A percentile compares a stretch with the other conserved stretches of the same genome.
phyloP scores from a whole-genome alignment of 2,113 vertebrate genomes.

The Gulo gulo region DNA sequence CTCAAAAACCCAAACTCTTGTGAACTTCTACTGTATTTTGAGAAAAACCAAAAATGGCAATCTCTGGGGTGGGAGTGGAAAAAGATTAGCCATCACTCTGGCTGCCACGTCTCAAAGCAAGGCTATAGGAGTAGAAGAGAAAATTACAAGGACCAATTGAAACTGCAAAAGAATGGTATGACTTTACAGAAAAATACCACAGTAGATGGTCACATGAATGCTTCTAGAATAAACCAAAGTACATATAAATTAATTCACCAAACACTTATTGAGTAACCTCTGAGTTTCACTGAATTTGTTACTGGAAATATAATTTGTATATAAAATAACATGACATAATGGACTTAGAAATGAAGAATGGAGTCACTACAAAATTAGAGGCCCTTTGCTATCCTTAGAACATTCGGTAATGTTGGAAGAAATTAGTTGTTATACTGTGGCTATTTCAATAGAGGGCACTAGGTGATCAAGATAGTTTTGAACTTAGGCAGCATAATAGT shows the following conservation, averaged over 20 bases:
- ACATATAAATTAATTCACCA: not conserved
- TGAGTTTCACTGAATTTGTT: not conserved
- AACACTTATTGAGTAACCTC: not conserved
- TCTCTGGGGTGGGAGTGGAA: not conserved
- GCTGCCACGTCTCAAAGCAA: not conserved
- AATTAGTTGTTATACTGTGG: slow-evolving; percentile 40
- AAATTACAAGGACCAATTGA: not conserved
- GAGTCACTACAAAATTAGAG: not conserved
- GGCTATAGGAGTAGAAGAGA: not conserved
- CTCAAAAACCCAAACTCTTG: not conserved
- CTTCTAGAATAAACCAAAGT: not conserved
- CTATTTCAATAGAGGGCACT: slow-evolving; percentile 78
- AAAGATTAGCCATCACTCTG: not conserved
- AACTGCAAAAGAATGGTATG: not conserved
- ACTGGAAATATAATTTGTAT: not conserved
- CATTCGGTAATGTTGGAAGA: not conserved
- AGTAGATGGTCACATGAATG: not conserved
- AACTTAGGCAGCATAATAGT: not conserved
- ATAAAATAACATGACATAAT: not conserved
- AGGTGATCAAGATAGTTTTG: slow-evolving; percentile 36
- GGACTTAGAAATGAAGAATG: not conserved
- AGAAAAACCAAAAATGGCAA: slow-evolving; percentile 44
- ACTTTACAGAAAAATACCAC: not conserved
- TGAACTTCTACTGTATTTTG: not conserved
- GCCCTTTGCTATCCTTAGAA: not conserved